Conservation (phyloP, 2,797 vertebrate genomes). For the Decapterus maruadsi region DNA sequence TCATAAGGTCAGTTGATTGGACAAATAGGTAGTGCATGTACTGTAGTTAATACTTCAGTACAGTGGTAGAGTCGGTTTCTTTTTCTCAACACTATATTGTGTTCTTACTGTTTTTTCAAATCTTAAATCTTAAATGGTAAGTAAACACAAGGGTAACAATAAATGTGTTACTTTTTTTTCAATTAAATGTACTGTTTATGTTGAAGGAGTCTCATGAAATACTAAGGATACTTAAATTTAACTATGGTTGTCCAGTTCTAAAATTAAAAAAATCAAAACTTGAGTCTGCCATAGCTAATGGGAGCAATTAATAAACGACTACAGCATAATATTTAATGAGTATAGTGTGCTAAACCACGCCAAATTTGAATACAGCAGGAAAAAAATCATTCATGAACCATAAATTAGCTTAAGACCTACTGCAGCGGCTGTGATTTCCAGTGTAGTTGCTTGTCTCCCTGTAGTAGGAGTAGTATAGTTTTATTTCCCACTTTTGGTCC, state of each 20-base stretch:
- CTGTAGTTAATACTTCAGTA: background rate
- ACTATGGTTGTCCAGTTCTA: background rate
- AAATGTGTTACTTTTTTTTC: background rate
- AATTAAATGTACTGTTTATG: background rate
- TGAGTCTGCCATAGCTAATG: background rate
- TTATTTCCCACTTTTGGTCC: conserved; percentile 19
- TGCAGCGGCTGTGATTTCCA: conserved; percentile 29
- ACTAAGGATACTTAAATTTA: background rate
- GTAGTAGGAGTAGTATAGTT: background rate
- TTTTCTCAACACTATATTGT: background rate
- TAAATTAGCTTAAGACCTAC: conserved; percentile 28
- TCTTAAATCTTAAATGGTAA: background rate
- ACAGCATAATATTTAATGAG: conserved; percentile 6
- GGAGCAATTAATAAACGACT: conserved; percentile 5
- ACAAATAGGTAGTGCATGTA: background rate
- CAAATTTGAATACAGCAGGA: conserved; percentile 46
- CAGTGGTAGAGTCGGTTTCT: background rate
- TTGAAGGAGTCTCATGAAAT: background rate
- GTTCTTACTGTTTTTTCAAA: background rate
- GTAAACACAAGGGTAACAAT: background rate
- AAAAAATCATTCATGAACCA: conserved; percentile 42
- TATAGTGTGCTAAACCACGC: conserved; percentile 29
- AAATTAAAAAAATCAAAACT: background rate
- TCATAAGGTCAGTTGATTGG: background rate
- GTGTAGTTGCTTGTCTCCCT: conserved; percentile 19